Percentiles rank a stretch among this genome's conserved stretches.
These are phyloP conservation scores for Nibea albiflora DNA, from an alignment of 2,113 vertebrate genomes.

Conservation along the genomic window DNA sequence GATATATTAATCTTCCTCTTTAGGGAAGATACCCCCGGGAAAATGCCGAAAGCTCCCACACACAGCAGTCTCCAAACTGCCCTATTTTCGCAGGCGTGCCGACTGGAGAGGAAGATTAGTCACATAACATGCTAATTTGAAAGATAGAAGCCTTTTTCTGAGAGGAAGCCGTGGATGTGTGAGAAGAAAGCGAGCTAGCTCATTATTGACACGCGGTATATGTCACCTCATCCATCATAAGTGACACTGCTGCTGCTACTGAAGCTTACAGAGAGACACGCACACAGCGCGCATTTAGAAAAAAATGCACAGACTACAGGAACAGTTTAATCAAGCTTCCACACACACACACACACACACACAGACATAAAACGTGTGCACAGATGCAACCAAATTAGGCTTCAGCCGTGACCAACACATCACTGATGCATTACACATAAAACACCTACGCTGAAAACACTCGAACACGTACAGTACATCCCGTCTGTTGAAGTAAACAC, in stretches of 20 bases:
- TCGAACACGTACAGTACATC: not conserved
- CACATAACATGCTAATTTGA: constrained; percentile 50
- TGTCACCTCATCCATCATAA: constrained; percentile 66
- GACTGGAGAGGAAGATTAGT: constrained; percentile 55
- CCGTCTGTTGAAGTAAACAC: not conserved
- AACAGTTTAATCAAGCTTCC: constrained; percentile 30
- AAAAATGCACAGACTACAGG: not conserved
- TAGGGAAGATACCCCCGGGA: constrained; percentile 53
- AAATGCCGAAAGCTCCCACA: constrained; percentile 42
- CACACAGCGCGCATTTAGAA: not conserved
- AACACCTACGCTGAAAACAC: constrained; percentile 1
- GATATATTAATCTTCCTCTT: constrained; percentile 69
- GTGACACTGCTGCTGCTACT: constrained; percentile 28
- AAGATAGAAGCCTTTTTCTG: constrained; percentile 25
- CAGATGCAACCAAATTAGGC: not conserved
- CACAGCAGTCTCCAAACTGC: constrained; percentile 44
- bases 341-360: not conserved
- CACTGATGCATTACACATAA: not conserved
- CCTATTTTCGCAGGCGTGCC: constrained; percentile 35
- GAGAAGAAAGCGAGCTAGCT: constrained; percentile 42
- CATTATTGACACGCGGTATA: constrained; percentile 59
- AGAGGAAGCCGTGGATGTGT: constrained; percentile 30
- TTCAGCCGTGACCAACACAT: not conserved
- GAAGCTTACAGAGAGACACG: constrained; percentile 4
- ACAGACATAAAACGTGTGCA: not conserved